Evolutionary conservation across 2,797 vertebrate species (phyloP).

Genomic region (Aldrovandia affinis): DNA sequence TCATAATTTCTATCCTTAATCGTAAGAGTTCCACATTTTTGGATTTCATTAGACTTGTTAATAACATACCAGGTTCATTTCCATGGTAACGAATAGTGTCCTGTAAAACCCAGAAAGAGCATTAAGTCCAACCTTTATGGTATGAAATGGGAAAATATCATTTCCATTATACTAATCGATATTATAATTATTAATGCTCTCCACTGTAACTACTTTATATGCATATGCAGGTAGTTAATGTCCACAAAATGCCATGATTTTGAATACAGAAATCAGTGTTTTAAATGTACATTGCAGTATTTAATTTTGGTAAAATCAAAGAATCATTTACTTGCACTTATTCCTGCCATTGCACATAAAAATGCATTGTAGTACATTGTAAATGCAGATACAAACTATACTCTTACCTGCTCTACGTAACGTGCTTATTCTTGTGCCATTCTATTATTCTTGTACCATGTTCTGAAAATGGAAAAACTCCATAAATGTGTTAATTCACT

Average conservation of each 20-base stretch:
- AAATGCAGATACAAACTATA: background rate
- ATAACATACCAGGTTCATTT: too few species aligned
- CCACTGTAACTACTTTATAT: background rate
- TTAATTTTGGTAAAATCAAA: background rate
- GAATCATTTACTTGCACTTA: background rate
- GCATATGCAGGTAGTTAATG: background rate
- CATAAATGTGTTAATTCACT: constrained; percentile 5
- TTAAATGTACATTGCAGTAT: background rate
- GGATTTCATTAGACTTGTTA: too few species aligned
- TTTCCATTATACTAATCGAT: background rate
- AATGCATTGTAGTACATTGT: background rate
- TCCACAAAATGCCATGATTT: background rate
- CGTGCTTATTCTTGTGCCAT: too few species aligned
- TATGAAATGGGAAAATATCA: background rate
- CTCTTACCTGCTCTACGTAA: background rate
- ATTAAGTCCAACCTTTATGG: too few species aligned
- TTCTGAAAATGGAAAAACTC: background rate
- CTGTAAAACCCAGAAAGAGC: too few species aligned
- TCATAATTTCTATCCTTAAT: too few species aligned
- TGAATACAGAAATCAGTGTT: background rate
- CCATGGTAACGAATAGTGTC: too few species aligned
- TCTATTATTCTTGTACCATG: background rate
- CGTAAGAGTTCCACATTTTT: too few species aligned
- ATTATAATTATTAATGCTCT: background rate
- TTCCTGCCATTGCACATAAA: background rate